Evolutionary conservation across 2,113 vertebrate species (phyloP).

Genomic region (Sebastes fasciatus): DNA sequence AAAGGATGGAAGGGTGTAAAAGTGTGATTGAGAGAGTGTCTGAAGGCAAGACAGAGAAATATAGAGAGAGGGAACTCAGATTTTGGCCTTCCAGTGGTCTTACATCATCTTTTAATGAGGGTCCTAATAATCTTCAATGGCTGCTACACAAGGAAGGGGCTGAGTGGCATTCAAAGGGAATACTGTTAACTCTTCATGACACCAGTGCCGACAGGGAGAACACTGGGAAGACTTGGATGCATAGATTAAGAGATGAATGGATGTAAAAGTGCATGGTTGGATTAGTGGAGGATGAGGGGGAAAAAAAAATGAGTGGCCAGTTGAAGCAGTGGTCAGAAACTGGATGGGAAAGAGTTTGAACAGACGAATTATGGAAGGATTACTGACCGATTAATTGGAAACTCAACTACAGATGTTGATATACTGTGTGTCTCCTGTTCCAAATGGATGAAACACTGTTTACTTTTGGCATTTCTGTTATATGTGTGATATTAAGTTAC

Average conservation of each 20-base stretch:
- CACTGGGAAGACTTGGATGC: constrained; percentile 27
- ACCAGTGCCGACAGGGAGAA: constrained; percentile 41
- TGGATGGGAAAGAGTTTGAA: constrained; percentile 1
- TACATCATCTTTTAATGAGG: constrained; percentile 76
- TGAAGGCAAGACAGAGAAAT: constrained; percentile 11
- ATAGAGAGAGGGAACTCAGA: constrained; percentile 1
- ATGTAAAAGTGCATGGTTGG: constrained; percentile 39
- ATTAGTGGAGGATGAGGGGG: constrained; percentile 41
- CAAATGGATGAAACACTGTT: not conserved
- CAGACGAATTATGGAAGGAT: constrained; percentile 12
- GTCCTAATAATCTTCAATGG: constrained; percentile 59
- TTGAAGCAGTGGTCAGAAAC: constrained; percentile 40
- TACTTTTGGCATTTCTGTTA: no score
- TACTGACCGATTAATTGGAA: constrained; percentile 3
- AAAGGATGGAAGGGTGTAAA: constrained; percentile 13
- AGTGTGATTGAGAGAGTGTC: constrained; percentile 34
- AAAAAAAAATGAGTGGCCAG: not conserved
- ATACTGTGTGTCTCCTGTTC: not conserved
- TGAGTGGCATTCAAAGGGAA: constrained; percentile 65
- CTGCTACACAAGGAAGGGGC: constrained; percentile 32
- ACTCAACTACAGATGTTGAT: not conserved
- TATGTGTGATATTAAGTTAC: not conserved
- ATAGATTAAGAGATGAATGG: constrained; percentile 50
- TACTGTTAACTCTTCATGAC: constrained; percentile 63
- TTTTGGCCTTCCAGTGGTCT: constrained; percentile 52